phyloP scores from a whole-genome alignment of 2,888 invertebrate species.

The Rotaria sp. region DNA sequence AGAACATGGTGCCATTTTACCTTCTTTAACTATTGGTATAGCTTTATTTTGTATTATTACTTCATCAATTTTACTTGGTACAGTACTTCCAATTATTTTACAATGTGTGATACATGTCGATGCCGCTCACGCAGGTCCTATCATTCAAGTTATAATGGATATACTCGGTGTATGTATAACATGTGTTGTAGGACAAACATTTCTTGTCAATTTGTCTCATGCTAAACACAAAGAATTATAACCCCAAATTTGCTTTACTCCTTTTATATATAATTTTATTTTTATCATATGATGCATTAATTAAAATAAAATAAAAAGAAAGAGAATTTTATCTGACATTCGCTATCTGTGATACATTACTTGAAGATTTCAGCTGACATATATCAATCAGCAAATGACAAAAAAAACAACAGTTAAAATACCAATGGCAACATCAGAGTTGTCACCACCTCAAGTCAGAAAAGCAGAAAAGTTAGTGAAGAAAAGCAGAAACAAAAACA shows the following conservation, averaged over 20 bases:
- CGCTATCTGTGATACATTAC: neutral
- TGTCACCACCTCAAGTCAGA: no score
- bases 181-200: conserved; percentile 1
- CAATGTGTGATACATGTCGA: neutral
- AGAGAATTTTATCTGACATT: neutral
- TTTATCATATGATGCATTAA: no score
- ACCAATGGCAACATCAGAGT: neutral
- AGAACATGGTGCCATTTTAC: neutral
- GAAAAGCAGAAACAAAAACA: no score
- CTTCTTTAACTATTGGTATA: neutral
- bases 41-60: neutral
- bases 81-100: neutral
- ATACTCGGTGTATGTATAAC: conserved; percentile 6
- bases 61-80: neutral
- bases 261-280: no score
- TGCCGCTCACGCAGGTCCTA: neutral
- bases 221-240: neutral
- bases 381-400: neutral
- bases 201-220: neutral
- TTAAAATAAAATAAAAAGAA: neutral
- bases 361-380: neutral
- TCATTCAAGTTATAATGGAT: neutral
- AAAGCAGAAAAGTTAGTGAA: no score
- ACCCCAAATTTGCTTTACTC: no score
- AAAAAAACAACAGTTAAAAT: neutral